Conservation (phyloP, 2,888 invertebrate genomes). For the Cotesia congregata region DNA sequence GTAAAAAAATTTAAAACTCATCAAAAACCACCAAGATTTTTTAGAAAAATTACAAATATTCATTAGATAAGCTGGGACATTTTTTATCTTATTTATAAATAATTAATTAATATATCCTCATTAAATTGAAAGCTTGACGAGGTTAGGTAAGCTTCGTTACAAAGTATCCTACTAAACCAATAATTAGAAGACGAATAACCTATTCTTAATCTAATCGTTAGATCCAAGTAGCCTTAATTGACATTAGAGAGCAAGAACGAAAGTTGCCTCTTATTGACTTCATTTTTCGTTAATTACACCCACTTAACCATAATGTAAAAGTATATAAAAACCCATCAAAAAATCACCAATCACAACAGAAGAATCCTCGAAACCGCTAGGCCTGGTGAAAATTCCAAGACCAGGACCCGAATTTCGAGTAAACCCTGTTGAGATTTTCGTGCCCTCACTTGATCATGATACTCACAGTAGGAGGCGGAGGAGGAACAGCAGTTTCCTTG, state of each 20-base stretch:
- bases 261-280: constrained; percentile 1
- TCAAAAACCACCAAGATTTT: no score
- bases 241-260: background rate
- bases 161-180: background rate
- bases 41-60: no score
- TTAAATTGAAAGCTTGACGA: no score
- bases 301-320: background rate
- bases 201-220: background rate
- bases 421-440: constrained; percentile 66
- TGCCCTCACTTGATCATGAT: constrained; percentile 68
- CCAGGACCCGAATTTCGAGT: constrained; percentile 65
- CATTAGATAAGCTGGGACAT: no score
- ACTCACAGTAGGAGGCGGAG: constrained; percentile 67
- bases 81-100: no score
- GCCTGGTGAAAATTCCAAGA: constrained; percentile 34
- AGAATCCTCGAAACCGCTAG: constrained; percentile 2
- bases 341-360: background rate
- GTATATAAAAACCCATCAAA: background rate
- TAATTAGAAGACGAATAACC: background rate
- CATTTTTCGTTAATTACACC: background rate
- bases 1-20: no score
- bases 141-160: no score
- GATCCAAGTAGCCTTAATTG: background rate
- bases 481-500: constrained; percentile 61
- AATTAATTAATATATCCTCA: no score